These are phyloP conservation scores for Oligia strigilis DNA, from an alignment of 2,888 invertebrate genomes.

Conservation along the genomic window DNA sequence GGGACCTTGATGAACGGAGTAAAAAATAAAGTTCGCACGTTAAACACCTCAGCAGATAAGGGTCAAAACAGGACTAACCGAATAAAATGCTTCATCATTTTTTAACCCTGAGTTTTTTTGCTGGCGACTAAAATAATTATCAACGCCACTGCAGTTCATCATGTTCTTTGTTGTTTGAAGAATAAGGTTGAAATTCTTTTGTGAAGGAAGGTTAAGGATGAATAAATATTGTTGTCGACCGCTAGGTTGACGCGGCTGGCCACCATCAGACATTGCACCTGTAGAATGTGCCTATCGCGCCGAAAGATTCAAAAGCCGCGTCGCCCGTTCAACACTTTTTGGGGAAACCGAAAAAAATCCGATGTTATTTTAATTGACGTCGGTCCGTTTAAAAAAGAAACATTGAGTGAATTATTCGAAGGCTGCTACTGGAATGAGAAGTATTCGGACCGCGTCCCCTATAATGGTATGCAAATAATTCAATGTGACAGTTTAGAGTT, in stretches of 20 bases:
- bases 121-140: conserved; percentile 38
- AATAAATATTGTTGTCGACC: conserved; percentile 58
- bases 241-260: conserved; percentile 81
- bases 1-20: conserved; percentile 48
- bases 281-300: conserved; percentile 87
- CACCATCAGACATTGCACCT: conserved; percentile 87
- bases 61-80: conserved; percentile 65
- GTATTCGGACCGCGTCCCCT: conserved; percentile 79
- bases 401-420: conserved; percentile 83
- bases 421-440: conserved; percentile 83
- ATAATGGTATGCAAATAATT: conserved; percentile 86
- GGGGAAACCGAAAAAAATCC: conserved; percentile 75
- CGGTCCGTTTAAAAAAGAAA: conserved; percentile 81
- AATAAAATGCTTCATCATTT: conserved; percentile 73
- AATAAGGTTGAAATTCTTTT: conserved; percentile 70
- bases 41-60: conserved; percentile 73
- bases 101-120: conserved; percentile 75
- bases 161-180: conserved; percentile 5
- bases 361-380: conserved; percentile 89
- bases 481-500: conserved; percentile 79
- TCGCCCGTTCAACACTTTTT: conserved; percentile 80
- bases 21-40: conserved; percentile 68
- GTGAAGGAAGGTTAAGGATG: conserved; percentile 23
- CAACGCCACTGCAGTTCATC: neutral
- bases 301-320: conserved; percentile 87